Conservation (phyloP, 2,888 invertebrate species). For the Boloria euphrosyne region DNA sequence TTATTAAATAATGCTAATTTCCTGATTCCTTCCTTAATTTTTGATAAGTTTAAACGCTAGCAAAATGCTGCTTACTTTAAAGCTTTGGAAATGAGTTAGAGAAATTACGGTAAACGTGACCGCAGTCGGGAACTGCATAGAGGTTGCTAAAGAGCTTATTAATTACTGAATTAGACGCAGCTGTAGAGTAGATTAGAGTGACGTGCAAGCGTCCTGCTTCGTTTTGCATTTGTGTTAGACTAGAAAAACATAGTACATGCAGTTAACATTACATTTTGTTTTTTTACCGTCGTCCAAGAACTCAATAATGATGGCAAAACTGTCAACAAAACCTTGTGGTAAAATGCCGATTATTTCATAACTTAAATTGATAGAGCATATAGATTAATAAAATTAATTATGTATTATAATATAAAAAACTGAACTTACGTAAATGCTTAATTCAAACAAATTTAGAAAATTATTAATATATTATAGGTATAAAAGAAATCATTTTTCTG, state of each 20-base stretch:
- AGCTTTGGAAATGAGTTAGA: conserved; percentile 32
- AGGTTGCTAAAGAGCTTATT: conserved; percentile 32
- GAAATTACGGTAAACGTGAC: conserved; percentile 35
- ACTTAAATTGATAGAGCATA: no score
- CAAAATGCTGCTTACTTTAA: conserved; percentile 7
- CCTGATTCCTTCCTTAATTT: background rate
- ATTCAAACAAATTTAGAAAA: no score
- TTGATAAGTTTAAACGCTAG: background rate
- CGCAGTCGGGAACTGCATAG: conserved; percentile 35
- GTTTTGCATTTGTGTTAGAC: background rate
- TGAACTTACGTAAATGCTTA: no score
- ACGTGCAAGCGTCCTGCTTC: conserved; percentile 5
- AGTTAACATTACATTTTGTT: background rate
- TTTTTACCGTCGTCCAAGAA: no score
- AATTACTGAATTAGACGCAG: conserved; percentile 34
- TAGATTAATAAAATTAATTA: no score
- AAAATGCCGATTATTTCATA: no score
- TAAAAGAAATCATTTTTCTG: conserved; percentile 40
- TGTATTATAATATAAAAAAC: no score
- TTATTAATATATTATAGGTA: conserved; percentile 2
- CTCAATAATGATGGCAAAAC: no score
- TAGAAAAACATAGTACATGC: background rate
- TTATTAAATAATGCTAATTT: no score
- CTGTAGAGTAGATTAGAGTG: conserved; percentile 27
- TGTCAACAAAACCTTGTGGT: no score